phyloP scores from a whole-genome alignment of 2,888 invertebrate species.

The Aphidius colemani region DNA sequence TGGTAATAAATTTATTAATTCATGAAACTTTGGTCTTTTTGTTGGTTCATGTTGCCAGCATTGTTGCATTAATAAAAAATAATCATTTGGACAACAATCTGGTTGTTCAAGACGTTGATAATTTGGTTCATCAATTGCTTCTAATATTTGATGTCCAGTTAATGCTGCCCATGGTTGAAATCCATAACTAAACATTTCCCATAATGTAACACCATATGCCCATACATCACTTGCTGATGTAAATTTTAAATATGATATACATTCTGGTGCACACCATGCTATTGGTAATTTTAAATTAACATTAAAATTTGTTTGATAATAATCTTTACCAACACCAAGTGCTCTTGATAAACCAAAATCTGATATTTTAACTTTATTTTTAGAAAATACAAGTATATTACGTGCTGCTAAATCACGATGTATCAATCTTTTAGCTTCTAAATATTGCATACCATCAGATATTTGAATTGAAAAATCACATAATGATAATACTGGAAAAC shows the following conservation, averaged over 20 bases:
- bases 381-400: slow-evolving; percentile 96
- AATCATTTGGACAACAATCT: slow-evolving; percentile 92
- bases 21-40: slow-evolving; percentile 87
- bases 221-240: slow-evolving; percentile 97
- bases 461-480: slow-evolving; percentile 96
- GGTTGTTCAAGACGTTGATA: slow-evolving; percentile 89
- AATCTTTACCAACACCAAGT: slow-evolving; percentile 96
- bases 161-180: slow-evolving; percentile 98
- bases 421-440: slow-evolving; percentile 94
- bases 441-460: slow-evolving; percentile 96
- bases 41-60: slow-evolving; percentile 95
- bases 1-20: slow-evolving; percentile 77
- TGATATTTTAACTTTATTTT: slow-evolving; percentile 96
- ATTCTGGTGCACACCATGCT: slow-evolving; percentile 99
- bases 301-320: slow-evolving; percentile 98
- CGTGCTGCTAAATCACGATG: slow-evolving; percentile 97
- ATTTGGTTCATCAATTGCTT: slow-evolving; percentile 92
- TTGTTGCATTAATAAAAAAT: slow-evolving; percentile 89
- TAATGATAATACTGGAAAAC: slow-evolving; percentile 88
- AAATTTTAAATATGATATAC: slow-evolving; percentile 93
- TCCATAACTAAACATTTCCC: slow-evolving; percentile 99
- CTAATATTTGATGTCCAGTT: slow-evolving; percentile 91
- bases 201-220: slow-evolving; percentile 97
- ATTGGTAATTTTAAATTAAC: slow-evolving; percentile 96
- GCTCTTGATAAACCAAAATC: slow-evolving; percentile 97